These are phyloP conservation scores for Eumaeus atala DNA, from an alignment of 1,140 invertebrate genomes.

Conservation along the genomic window DNA sequence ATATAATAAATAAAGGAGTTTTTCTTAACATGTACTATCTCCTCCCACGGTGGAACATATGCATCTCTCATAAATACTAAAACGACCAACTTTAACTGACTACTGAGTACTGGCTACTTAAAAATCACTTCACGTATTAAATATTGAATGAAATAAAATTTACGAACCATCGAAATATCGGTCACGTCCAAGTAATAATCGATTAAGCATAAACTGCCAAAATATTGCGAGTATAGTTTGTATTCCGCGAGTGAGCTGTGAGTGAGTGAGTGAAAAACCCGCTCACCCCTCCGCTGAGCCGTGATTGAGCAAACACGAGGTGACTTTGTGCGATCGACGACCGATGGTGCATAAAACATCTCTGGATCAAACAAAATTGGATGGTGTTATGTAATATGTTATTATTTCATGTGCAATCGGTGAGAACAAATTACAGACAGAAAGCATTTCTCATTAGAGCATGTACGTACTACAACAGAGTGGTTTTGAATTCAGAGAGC, in stretches of 20 bases:
- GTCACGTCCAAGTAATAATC: conserved; percentile 11
- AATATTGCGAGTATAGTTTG: conserved; percentile 28
- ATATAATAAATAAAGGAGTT: too few species aligned
- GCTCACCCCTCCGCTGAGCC: conserved; percentile 23
- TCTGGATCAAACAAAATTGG: conserved; percentile 38
- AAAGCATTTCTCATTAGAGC: too few species aligned
- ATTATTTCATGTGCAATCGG: too few species aligned
- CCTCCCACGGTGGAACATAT: too few species aligned
- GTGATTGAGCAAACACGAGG: conserved; percentile 59
- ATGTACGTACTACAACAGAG: too few species aligned
- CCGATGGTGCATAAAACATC: conserved; percentile 62
- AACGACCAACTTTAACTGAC: too few species aligned
- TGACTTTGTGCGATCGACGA: conserved; percentile 40
- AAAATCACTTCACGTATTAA: neutral
- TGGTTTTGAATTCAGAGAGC: too few species aligned
- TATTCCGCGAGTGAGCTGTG: conserved; percentile 25
- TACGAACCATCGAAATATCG: conserved; percentile 11
- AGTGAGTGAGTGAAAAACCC: too few species aligned
- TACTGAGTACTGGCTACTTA: too few species aligned
- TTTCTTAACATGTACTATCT: too few species aligned
- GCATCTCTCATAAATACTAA: too few species aligned
- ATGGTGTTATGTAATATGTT: conserved; percentile 24
- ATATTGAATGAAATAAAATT: neutral
- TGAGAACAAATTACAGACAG: too few species aligned
- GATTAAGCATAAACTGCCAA: conserved; percentile 25